Percentiles rank a stretch among this genome's conserved stretches.
phyloP scores from a whole-genome alignment of 2,113 vertebrate genomes.

The Nothobranchius kuhntae region DNA sequence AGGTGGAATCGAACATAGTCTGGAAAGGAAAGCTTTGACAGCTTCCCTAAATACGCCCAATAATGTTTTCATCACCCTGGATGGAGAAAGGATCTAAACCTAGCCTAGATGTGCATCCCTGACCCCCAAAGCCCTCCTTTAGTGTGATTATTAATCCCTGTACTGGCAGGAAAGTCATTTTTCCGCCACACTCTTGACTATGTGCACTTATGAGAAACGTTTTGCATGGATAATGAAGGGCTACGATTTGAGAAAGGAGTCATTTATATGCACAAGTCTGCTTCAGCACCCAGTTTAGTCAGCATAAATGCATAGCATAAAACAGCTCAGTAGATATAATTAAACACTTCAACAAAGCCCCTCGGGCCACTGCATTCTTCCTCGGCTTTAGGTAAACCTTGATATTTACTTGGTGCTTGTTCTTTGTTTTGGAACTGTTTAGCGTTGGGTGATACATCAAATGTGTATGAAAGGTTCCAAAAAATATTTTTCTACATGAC shows the following conservation, averaged over 20 bases:
- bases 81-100: slow-evolving; percentile 52
- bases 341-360: slow-evolving; percentile 19
- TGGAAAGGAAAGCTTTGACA: slow-evolving; percentile 70
- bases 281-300: slow-evolving; percentile 32
- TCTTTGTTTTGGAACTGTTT: slow-evolving; percentile 21
- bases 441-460: slow-evolving; percentile 18
- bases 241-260: slow-evolving; percentile 27
- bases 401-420: slow-evolving; percentile 33
- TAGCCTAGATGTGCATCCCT: slow-evolving; percentile 40
- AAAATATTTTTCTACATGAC: slow-evolving; percentile 29
- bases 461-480: slow-evolving; percentile 1
- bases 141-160: slow-evolving; percentile 28
- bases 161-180: slow-evolving; percentile 20
- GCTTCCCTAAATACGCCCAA: slow-evolving; percentile 65
- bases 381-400: slow-evolving; percentile 29
- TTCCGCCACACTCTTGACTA: slow-evolving; percentile 1
- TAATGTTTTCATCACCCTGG: slow-evolving; percentile 63
- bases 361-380: slow-evolving; percentile 22
- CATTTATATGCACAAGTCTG: slow-evolving; percentile 9
- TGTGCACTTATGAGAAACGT: slow-evolving; percentile 24
- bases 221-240: slow-evolving; percentile 15
- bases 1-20: slow-evolving; percentile 72
- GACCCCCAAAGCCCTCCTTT: slow-evolving; percentile 17
- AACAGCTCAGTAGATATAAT: slow-evolving; percentile 13
- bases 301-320: slow-evolving; percentile 26